phyloP scores from a whole-genome alignment of 2,113 vertebrate species.

The Halichoeres trimaculatus region DNA sequence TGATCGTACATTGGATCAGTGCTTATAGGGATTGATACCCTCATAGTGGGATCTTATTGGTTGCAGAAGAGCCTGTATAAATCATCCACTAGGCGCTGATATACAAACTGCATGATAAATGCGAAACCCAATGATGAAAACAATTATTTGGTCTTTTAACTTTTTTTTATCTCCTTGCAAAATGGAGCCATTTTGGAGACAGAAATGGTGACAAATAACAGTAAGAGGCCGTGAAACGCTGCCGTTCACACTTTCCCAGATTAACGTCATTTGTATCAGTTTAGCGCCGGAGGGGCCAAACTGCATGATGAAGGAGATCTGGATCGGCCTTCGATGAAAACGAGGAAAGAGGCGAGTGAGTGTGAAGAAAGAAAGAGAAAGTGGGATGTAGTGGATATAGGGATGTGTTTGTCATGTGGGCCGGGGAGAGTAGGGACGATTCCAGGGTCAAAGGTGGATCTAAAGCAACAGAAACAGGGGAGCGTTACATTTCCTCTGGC shows the following conservation, averaged over 20 bases:
- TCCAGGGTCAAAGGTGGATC: slow-evolving; percentile 75
- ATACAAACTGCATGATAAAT: slow-evolving; percentile 78
- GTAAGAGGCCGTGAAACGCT: slow-evolving; percentile 73
- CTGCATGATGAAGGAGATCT: slow-evolving; percentile 74
- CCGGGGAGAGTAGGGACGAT: slow-evolving; percentile 53
- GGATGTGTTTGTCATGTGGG: slow-evolving; percentile 67
- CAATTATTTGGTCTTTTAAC: slow-evolving; percentile 85
- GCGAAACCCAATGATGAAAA: slow-evolving; percentile 78
- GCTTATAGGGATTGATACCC: slow-evolving; percentile 84
- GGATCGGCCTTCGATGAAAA: slow-evolving; percentile 53
- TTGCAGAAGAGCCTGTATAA: slow-evolving; percentile 72
- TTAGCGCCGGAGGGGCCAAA: slow-evolving; percentile 74
- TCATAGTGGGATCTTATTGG: slow-evolving; percentile 60
- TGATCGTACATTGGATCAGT: slow-evolving; percentile 73
- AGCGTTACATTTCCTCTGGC: slow-evolving; percentile 79
- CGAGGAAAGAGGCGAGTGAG: slow-evolving; percentile 35
- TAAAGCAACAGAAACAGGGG: slow-evolving; percentile 80
- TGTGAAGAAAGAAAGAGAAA: slow-evolving; percentile 53
- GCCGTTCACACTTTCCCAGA: slow-evolving; percentile 81
- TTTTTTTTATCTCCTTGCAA: slow-evolving; percentile 68
- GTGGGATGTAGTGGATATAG: slow-evolving; percentile 51
- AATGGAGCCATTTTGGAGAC: slow-evolving; percentile 70
- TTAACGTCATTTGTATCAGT: slow-evolving; percentile 86
- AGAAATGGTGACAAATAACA: slow-evolving; percentile 86
- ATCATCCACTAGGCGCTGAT: slow-evolving; percentile 77